Evolutionary conservation across 1,140 invertebrate genomes (phyloP).

Genomic region (Pseudomyrmex gracilis): DNA sequence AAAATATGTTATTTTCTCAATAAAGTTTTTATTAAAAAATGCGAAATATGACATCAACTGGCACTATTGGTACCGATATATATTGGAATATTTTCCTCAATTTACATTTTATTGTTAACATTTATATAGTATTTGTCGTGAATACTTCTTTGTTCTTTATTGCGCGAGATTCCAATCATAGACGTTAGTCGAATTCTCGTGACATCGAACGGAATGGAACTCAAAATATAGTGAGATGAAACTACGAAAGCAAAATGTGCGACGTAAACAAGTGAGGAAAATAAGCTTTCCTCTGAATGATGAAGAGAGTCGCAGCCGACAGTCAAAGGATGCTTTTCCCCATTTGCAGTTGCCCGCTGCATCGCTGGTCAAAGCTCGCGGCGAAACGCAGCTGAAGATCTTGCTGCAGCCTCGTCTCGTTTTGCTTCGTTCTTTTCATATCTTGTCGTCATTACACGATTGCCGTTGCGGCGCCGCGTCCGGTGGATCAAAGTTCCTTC

Average conservation of each 20-base stretch:
- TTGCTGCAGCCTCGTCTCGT: not conserved
- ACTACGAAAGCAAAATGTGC: constrained; percentile 12
- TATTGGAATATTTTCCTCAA: constrained; percentile 10
- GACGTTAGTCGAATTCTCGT: constrained; percentile 6
- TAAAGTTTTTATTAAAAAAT: too few species aligned
- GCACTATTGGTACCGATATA: not conserved
- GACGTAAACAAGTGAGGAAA: constrained; percentile 58
- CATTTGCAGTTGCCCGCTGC: constrained; percentile 32
- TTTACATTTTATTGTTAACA: constrained; percentile 1
- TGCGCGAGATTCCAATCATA: constrained; percentile 20
- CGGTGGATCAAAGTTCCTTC: constrained; percentile 48
- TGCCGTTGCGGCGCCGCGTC: constrained; percentile 32
- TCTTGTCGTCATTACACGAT: constrained; percentile 56
- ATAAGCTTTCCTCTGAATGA: constrained; percentile 56
- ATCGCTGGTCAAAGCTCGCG: constrained; percentile 15
- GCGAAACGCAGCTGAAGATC: not conserved
- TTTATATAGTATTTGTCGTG: not conserved
- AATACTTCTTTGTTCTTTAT: constrained; percentile 11
- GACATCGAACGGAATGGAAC: not conserved
- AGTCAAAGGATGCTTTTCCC: constrained; percentile 50
- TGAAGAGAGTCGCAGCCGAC: constrained; percentile 11
- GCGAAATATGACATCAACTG: not conserved
- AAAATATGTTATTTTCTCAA: not conserved
- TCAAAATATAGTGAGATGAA: constrained; percentile 7
- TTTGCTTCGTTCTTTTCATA: constrained; percentile 28